Percentiles rank a stretch among this genome's conserved stretches.
These are phyloP conservation scores for Chydorus sphaericus DNA, from an alignment of 2,888 invertebrate species.

Conservation along the genomic window DNA sequence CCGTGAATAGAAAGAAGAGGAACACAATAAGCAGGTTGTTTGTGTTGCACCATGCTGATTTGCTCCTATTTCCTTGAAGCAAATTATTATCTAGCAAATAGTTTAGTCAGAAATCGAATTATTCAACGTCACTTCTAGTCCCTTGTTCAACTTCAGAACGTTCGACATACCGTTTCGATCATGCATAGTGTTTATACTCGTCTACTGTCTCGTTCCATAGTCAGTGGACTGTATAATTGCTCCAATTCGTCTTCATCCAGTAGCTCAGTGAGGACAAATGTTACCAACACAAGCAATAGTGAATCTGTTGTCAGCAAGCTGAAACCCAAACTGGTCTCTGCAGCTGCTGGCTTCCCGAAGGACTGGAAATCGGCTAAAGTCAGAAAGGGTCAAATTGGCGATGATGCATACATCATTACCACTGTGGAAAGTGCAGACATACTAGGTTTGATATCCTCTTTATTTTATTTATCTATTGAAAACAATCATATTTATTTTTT, in stretches of 20 bases:
- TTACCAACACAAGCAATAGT: neutral
- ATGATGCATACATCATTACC: constrained; percentile 88
- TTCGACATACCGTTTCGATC: too few relatives aligned
- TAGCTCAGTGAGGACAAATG: neutral
- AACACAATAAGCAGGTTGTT: too few relatives aligned
- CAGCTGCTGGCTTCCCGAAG: constrained; percentile 87
- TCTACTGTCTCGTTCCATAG: constrained; percentile 1
- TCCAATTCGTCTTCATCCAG: neutral
- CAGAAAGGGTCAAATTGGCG: constrained; percentile 83
- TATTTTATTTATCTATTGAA: neutral
- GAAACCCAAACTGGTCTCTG: constrained; percentile 40
- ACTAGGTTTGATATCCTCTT: constrained; percentile 49
- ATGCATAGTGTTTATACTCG: constrained; percentile 3
- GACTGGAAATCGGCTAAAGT: constrained; percentile 63
- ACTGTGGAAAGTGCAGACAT: constrained; percentile 70
- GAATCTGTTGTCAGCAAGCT: neutral
- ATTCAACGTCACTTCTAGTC: neutral
- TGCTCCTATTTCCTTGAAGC: neutral
- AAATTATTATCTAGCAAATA: neutral
- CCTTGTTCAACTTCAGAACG: too few relatives aligned
- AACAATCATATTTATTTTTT: constrained; percentile 8
- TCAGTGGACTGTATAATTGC: neutral
- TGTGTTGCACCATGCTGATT: neutral
- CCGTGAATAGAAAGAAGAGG: too few relatives aligned
- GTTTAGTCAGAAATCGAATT: neutral